Base-by-base conservation (phyloP, 2,797 vertebrate species). In the Clamator glandarius region DNA sequence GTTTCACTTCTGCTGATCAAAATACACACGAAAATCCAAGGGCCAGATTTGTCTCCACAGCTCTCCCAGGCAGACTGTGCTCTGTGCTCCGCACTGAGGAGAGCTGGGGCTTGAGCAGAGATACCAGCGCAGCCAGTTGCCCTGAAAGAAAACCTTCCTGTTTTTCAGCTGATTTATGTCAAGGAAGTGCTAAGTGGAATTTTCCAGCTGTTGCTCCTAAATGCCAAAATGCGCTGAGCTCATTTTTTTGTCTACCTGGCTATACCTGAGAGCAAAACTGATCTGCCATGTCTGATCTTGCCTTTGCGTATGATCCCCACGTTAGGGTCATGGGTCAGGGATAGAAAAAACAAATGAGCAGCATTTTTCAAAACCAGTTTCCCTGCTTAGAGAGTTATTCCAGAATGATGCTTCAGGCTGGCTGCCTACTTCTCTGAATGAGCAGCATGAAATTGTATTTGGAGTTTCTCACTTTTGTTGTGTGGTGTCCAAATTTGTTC, bases 151-250 rank as follows among this genome's bases (percentile, higher is more conserved):
- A 96, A 55, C 15, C 8, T 17, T 89, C 51, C n/a, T 92, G 61
- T 3, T 94, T 81, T 95, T 85, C 78, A 84, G 59, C 25, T 44
- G 89, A 44, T 89, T 87, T 85, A 73, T 57, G 75, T 84, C 82
- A 91, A 89, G 62, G 35, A 94, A 91, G 89, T 89, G 89, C 66
- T 95, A 94, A 93, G 89, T 92, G 41, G 66, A 85, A 84, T 96
- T 95, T 94, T 94, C 46, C 87, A 95, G 91, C 55, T 95, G 79
- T 91, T 95, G 62, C 84, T 94, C 12, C 48, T 87, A 62, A 96
- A 93, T 86, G 46, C 87, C 46, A 85, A 75, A 87, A 94, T 33
- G 91, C 76, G 78, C 72, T 93, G 82, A 89, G 69, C 39, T 87
- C 82, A 62, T 81, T 91, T 88, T 82, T 89, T 79, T 51, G 55